Evolutionary conservation across 2,113 vertebrate genomes (phyloP).

Genomic region (Amia ocellicauda): DNA sequence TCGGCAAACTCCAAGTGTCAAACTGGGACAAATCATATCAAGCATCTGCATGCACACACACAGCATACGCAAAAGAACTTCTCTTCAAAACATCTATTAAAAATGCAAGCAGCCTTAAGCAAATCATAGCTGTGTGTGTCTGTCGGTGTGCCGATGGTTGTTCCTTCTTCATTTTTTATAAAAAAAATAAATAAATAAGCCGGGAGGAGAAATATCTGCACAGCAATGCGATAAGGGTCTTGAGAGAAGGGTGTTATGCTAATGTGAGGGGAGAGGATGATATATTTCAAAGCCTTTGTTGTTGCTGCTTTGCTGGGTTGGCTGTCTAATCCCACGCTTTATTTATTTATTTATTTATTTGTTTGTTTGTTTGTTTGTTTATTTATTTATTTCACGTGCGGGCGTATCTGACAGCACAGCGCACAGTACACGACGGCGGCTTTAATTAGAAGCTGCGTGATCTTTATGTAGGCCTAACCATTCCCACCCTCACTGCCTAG

Average conservation of each 20-base stretch:
- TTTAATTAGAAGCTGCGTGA: no score
- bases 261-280: conserved; percentile 39
- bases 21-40: neutral
- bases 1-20: neutral
- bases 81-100: conserved; percentile 3
- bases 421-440: neutral
- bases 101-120: neutral
- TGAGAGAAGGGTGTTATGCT: conserved; percentile 28
- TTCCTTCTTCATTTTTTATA: no score
- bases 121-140: neutral
- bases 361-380: no score
- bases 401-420: neutral
- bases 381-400: no score
- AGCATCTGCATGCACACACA: neutral
- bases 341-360: no score
- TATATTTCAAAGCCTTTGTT: conserved; percentile 14
- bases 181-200: conserved; percentile 3
- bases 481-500: no score
- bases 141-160: neutral
- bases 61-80: neutral
- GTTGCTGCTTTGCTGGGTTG: conserved; percentile 5
- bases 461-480: no score
- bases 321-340: conserved; percentile 14
- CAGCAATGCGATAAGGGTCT: neutral
- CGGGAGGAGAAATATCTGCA: neutral